Evolutionary conservation across 2,113 vertebrate species (phyloP).

Genomic region (Oncorhynchus gorbuscha): DNA sequence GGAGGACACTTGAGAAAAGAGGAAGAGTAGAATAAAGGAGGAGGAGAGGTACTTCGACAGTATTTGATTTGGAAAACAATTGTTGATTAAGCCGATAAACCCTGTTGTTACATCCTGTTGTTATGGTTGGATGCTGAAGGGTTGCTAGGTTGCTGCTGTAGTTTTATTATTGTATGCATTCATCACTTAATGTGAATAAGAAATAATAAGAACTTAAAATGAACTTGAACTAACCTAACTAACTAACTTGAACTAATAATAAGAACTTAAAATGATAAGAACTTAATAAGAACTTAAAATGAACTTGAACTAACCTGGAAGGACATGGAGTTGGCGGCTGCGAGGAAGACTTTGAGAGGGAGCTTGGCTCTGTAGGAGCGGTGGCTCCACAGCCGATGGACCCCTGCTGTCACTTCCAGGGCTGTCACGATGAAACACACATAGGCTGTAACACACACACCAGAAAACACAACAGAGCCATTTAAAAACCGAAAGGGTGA

Average conservation of each 20-base stretch:
- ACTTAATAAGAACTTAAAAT: no score
- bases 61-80: background rate
- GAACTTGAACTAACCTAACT: no score
- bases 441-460: slow-evolving; percentile 71
- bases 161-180: no score
- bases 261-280: no score
- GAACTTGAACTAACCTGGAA: slow-evolving; percentile 70
- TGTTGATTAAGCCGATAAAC: no score
- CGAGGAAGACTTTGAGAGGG: slow-evolving; percentile 79
- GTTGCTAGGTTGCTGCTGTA: no score
- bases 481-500: background rate
- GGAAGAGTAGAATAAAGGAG: background rate
- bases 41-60: background rate
- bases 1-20: no score
- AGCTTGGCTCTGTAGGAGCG: slow-evolving; percentile 83
- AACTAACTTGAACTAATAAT: slow-evolving; percentile 25
- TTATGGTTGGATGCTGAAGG: no score
- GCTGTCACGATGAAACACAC: slow-evolving; percentile 76
- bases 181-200: no score
- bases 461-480: slow-evolving; percentile 5
- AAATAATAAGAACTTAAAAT: no score
- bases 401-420: slow-evolving; percentile 77
- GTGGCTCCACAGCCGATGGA: slow-evolving; percentile 80
- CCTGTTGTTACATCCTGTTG: no score
- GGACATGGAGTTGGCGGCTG: slow-evolving; percentile 82